phyloP scores from a whole-genome alignment of 2,113 vertebrate genomes.

The Megaceryle torquata region DNA sequence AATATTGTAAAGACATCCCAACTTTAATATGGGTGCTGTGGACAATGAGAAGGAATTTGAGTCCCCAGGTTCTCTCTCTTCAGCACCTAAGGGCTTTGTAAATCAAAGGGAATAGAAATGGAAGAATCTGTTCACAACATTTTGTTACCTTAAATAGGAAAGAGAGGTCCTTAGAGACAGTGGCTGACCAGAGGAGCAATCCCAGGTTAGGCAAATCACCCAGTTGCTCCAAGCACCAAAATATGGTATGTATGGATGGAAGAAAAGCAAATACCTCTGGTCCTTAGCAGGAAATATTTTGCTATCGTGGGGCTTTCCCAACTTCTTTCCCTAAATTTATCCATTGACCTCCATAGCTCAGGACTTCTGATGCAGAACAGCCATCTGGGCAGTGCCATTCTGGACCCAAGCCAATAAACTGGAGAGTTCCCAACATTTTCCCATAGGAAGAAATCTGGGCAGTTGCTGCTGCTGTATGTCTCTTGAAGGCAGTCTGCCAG shows the following conservation, averaged over 20 bases:
- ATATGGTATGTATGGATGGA: not conserved
- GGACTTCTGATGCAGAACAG: not conserved
- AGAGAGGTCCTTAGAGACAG: not conserved
- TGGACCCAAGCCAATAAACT: not conserved
- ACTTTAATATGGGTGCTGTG: not conserved
- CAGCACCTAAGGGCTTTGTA: not conserved
- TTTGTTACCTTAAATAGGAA: not conserved
- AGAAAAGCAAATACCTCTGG: not conserved
- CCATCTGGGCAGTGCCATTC: slow-evolving; percentile 20
- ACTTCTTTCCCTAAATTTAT: not conserved
- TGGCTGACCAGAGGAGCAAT: not conserved
- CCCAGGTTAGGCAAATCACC: not conserved
- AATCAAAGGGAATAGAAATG: not conserved
- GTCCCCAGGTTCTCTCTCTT: not conserved
- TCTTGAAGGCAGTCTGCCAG: slow-evolving; percentile 42
- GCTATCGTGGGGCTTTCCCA: not conserved
- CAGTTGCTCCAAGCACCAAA: not conserved
- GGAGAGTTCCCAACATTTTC: slow-evolving; percentile 27
- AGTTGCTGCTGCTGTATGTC: slow-evolving; percentile 19
- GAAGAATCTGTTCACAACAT: not conserved
- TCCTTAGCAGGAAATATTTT: not conserved
- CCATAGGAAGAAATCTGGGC: slow-evolving; percentile 20
- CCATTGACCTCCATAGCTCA: not conserved
- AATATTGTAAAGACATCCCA: not conserved
- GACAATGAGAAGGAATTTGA: not conserved